These are phyloP conservation scores for Pycnonotus jocosus DNA, from an alignment of 2,113 vertebrate genomes.

Conservation along the genomic window DNA sequence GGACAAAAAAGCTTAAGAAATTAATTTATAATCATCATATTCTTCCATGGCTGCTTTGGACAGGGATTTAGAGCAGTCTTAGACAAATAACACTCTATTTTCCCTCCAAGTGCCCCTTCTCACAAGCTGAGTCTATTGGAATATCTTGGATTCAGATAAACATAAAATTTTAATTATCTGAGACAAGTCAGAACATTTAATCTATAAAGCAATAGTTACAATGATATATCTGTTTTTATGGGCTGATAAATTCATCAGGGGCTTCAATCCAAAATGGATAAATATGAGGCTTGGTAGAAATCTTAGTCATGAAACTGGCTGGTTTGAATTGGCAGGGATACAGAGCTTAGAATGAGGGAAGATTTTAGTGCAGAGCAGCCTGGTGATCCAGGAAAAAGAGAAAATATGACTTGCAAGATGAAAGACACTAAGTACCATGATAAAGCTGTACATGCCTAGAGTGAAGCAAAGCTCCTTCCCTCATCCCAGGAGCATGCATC, in stretches of 20 bases:
- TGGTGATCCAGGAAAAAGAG: background rate
- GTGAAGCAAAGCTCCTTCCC: background rate
- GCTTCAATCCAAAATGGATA: background rate
- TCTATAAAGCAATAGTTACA: rapidly evolving
- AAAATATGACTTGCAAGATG: background rate
- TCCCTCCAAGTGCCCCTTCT: background rate
- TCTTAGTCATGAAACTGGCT: background rate
- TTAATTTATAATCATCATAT: background rate
- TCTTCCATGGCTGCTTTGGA: background rate
- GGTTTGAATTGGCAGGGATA: background rate
- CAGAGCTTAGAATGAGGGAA: background rate
- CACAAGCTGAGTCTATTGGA: background rate
- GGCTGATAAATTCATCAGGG: background rate
- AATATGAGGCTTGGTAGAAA: background rate
- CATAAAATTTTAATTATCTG: background rate
- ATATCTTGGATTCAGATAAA: background rate
- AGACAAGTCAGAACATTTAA: background rate
- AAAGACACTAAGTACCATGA: background rate
- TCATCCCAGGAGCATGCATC: background rate
- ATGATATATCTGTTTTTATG: background rate
- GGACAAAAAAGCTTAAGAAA: background rate
- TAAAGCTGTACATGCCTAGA: background rate
- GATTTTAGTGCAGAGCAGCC: background rate
- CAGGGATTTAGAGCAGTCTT: background rate
- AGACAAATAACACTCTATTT: background rate